phyloP scores from a whole-genome alignment of 2,113 vertebrate species.

The Irena cyanogastra region DNA sequence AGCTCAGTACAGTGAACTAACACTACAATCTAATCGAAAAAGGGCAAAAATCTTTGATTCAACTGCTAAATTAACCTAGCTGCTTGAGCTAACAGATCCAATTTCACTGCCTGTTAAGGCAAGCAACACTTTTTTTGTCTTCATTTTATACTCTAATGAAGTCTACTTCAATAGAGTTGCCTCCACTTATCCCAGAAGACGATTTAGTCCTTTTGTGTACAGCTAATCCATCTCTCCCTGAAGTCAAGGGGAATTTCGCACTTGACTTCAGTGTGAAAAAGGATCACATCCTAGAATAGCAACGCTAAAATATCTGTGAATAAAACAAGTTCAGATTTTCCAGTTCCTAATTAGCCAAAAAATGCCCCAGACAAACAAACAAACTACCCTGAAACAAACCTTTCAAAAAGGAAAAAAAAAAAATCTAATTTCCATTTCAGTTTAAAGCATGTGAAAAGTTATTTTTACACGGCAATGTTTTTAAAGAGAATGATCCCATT shows the following conservation, averaged over 20 bases:
- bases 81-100: background rate
- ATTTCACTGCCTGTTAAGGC: background rate
- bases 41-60: background rate
- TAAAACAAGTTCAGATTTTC: background rate
- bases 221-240: slow-evolving; percentile 16
- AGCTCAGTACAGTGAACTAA: background rate
- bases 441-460: background rate
- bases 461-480: background rate
- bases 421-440: background rate
- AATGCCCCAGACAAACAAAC: background rate
- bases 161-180: background rate
- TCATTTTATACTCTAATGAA: slow-evolving; percentile 27
- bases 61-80: background rate
- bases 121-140: slow-evolving; percentile 1
- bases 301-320: background rate
- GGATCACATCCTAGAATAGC: background rate
- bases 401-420: background rate
- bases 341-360: background rate
- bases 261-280: slow-evolving; percentile 30
- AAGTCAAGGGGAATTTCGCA: slow-evolving; percentile 31
- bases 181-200: background rate
- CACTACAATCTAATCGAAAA: background rate
- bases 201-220: slow-evolving; percentile 16
- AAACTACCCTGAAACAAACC: background rate
- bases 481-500: background rate